These are phyloP conservation scores for Trissolcus brochymenae DNA, from an alignment of 2,888 invertebrate species.

Conservation along the genomic window DNA sequence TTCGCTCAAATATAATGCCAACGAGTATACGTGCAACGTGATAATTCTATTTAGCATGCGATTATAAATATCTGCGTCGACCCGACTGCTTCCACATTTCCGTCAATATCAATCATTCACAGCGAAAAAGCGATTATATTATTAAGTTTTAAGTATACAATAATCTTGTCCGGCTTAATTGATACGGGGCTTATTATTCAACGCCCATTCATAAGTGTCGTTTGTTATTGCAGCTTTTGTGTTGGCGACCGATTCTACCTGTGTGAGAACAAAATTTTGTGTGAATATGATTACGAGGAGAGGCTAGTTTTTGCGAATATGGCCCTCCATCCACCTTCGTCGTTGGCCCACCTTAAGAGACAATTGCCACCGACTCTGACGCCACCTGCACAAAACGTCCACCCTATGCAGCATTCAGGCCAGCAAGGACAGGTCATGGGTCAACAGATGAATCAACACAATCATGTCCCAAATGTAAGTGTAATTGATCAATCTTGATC, in stretches of 20 bases:
- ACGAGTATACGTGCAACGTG: slow-evolving; percentile 67
- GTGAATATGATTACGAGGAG: slow-evolving; percentile 96
- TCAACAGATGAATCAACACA: slow-evolving; percentile 72
- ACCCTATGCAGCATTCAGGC: slow-evolving; percentile 66
- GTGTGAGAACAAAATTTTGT: slow-evolving; percentile 95
- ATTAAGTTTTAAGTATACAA: slow-evolving; percentile 58
- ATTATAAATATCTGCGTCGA: slow-evolving; percentile 72
- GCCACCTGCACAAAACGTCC: slow-evolving; percentile 70
- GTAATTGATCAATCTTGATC: neutral
- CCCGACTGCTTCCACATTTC: too few species aligned
- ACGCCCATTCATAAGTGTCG: slow-evolving; percentile 69
- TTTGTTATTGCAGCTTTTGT: slow-evolving; percentile 87
- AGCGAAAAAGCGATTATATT: slow-evolving; percentile 69
- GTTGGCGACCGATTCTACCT: slow-evolving; percentile 95
- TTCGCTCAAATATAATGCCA: slow-evolving; percentile 53
- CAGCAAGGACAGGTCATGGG: slow-evolving; percentile 71
- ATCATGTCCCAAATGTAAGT: slow-evolving; percentile 74
- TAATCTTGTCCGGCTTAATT: slow-evolving; percentile 16
- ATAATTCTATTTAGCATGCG: slow-evolving; percentile 75
- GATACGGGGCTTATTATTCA: too few species aligned
- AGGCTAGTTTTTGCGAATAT: slow-evolving; percentile 92
- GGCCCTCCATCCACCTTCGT: slow-evolving; percentile 88
- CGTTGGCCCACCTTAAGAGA: slow-evolving; percentile 87
- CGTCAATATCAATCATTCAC: too few species aligned
- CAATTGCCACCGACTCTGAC: slow-evolving; percentile 78